Base-by-base conservation (phyloP, 2,797 vertebrate genomes). In the Enteromius unitaeniatus region DNA sequence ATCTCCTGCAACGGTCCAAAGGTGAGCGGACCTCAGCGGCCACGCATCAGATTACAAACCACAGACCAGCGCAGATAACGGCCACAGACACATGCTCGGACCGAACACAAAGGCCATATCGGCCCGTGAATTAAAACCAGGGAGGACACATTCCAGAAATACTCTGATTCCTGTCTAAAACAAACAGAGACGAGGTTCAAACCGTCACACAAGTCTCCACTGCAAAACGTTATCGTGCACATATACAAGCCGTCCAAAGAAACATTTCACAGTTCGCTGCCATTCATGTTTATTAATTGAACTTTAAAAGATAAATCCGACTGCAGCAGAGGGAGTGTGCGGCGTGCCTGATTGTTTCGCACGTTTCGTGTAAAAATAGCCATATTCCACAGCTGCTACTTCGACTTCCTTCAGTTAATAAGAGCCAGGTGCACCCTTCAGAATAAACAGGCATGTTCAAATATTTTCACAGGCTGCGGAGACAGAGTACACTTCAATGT, bases 381-480 rank as follows among this genome's bases (percentile, higher is more conserved):
- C 69, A 82, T 85, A 86, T 84, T 86, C 86, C 84, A 64, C 86
- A 85, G 86, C 87, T 87, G 86, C 85, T 84, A 79, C 76, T 83
- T 84, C 47, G 78, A 79, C 67, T 85, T 86, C 83, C 79, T 79
- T 86, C 51, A 51, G 82, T 87, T 88, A 87, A 89, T 81, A 84
- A 86, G 76, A 86, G 67, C 86, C 88, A 89, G 88, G 86, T 89
- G 87, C 75, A 73, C 82, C 86, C 87, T 86, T 87, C 83, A 89
- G 86, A 89, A 89, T 86, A 90, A 90, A 89, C 86, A 88, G 45
- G 55, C 72, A 14, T 79, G 86, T 85, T 89, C 70, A 88, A 89
- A 89, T 87, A 89, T 86, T 89, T 89, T 86, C 85, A 85, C 88
- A 89, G 80, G 79, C 87, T 31, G 11, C 64, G 68, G 81, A 85